phyloP scores from a whole-genome alignment of 2,888 invertebrate species.

The Epinotia bilunana region DNA sequence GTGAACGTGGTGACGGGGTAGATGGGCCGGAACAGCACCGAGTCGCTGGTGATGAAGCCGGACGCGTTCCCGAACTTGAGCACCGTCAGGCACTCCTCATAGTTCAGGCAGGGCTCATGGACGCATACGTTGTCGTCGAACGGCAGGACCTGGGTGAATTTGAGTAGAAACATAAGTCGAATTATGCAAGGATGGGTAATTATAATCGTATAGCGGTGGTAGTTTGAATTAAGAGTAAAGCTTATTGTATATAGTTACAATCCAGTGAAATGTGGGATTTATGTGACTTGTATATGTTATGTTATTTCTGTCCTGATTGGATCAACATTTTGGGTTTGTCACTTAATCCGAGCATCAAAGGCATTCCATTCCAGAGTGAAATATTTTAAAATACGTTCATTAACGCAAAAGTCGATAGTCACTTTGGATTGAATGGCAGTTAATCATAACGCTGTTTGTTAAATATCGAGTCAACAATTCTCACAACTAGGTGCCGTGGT shows the following conservation, averaged over 20 bases:
- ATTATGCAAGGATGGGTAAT: background rate
- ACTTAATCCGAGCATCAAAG: too few species aligned
- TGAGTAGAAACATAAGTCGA: background rate
- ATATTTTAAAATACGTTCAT: too few species aligned
- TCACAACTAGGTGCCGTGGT: too few species aligned
- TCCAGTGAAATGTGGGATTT: too few species aligned
- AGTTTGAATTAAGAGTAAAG: background rate
- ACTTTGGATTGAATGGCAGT: too few species aligned
- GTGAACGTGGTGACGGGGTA: conserved; percentile 97
- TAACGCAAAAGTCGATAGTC: too few species aligned
- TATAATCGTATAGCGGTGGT: background rate
- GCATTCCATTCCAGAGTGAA: too few species aligned
- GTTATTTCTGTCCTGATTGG: background rate
- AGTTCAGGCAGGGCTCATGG: conserved; percentile 97
- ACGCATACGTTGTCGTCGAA: conserved; percentile 99
- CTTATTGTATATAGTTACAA: too few species aligned
- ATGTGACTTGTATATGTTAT: too few species aligned
- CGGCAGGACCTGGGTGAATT: conserved; percentile 89
- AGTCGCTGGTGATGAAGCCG: conserved; percentile 94
- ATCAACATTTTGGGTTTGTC: background rate
- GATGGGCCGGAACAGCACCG: conserved; percentile 96
- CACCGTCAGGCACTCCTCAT: conserved; percentile 95
- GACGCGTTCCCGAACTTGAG: conserved; percentile 97
- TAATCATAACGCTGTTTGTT: too few species aligned
- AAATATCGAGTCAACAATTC: background rate